Evolutionary conservation across 2,113 vertebrate genomes (phyloP), one percentile per base, ranked within the genome.

Genomic region (Tupaia chinensis): DNA sequence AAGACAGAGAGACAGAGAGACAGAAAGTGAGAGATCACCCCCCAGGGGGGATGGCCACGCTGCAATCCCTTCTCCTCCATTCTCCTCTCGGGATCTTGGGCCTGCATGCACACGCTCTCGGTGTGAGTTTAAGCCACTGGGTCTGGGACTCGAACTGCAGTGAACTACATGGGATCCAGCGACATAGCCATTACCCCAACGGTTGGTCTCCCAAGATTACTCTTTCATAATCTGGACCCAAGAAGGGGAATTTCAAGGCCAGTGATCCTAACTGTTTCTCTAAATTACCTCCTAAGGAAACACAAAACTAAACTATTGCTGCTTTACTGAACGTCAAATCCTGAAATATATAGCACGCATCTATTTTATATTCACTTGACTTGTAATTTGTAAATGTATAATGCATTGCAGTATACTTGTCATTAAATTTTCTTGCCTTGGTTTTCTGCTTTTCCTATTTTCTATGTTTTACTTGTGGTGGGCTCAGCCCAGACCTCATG

Each of bases 361-460:
- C 34, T 29, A 13, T 34, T 87, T 69, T 22, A 27, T 23, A 53
- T 9, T 83, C 76, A 82, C n/a, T 91, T 61, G 66, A 34, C 56
- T 56, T 66, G 68, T 60, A 63, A 25, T n/a, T 92, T 89, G 80
- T 16, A 97, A 80, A 89, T 78, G 69, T 73, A 93, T 58, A 58
- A 76, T 66, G 44, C 25, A 23, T 34, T 58, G 1, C 81, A 27
- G n/a, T 72, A 53, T n/a, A n/a, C 9, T 96, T 90, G 27, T 78
- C 82, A 95, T 68, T 79, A 72, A 79, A 87, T 68, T 79, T 16
- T 53, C 76, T 91, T 85, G 60, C 61, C 20, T 88, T 88, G 53
- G 12, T 89, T 90, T 92, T 95, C 88, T 77, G 82, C 61, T 94
- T 97, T 94, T 94, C 78, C 85, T 93, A 17, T 88, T 92, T 93